A percentile compares a stretch with the other conserved stretches of the same genome.
Conservation (phyloP, 2,888 invertebrate species). For the Rhingia campestris region DNA sequence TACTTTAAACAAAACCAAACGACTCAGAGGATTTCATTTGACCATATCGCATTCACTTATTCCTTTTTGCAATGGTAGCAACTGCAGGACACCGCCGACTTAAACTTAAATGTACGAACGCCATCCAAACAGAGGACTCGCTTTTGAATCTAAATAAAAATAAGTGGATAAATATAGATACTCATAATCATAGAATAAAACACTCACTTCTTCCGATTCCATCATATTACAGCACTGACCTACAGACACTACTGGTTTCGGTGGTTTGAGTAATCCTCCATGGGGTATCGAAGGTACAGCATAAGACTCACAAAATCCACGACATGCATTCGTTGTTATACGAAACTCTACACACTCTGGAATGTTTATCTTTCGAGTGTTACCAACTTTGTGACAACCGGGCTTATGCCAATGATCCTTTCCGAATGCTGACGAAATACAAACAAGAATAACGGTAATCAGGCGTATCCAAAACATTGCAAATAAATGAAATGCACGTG, state of each 20-base stretch:
- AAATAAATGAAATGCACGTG: background rate
- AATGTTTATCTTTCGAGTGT: slow-evolving; percentile 91
- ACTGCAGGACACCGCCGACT: slow-evolving; percentile 91
- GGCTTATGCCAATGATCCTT: slow-evolving; percentile 88
- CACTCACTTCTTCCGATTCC: slow-evolving; percentile 90
- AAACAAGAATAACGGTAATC: slow-evolving; percentile 39
- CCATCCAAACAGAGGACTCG: slow-evolving; percentile 91
- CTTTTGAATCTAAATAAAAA: slow-evolving; percentile 86
- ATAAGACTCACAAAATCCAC: slow-evolving; percentile 94
- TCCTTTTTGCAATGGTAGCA: slow-evolving; percentile 93
- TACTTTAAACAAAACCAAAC: slow-evolving; percentile 21
- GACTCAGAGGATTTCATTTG: slow-evolving; percentile 47
- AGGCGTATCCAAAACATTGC: slow-evolving; percentile 56
- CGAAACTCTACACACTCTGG: slow-evolving; percentile 93
- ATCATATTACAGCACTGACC: slow-evolving; percentile 96
- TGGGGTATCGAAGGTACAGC: slow-evolving; percentile 88
- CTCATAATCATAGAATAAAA: slow-evolving; percentile 11
- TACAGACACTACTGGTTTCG: slow-evolving; percentile 89
- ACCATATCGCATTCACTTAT: slow-evolving; percentile 71
- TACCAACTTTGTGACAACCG: slow-evolving; percentile 91
- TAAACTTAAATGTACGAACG: slow-evolving; percentile 89
- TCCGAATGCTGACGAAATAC: slow-evolving; percentile 74
- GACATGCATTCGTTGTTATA: slow-evolving; percentile 93
- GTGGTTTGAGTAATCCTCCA: slow-evolving; percentile 81
- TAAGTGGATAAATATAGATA: background rate